A percentile compares a stretch with the other conserved stretches of the same genome.
Conservation (phyloP, 2,797 vertebrate species). For the Coendou prehensilis region DNA sequence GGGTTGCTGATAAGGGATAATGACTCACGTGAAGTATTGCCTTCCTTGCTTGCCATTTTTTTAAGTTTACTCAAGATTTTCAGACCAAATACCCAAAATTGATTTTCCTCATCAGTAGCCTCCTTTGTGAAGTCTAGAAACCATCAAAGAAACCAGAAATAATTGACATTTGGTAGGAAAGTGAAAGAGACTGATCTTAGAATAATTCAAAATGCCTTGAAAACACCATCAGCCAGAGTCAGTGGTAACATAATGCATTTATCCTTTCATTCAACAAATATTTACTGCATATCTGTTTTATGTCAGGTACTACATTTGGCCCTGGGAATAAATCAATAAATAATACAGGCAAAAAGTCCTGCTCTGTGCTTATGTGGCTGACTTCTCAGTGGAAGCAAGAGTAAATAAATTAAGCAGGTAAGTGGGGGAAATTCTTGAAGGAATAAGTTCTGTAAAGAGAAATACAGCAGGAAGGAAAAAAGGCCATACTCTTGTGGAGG, state of each 20-base stretch:
- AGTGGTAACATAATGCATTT: not conserved
- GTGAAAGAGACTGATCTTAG: constrained; percentile 60
- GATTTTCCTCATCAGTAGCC: not conserved
- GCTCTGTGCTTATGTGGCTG: not conserved
- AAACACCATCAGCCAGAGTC: not conserved
- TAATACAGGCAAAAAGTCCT: constrained; percentile 24
- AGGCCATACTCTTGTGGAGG: not conserved
- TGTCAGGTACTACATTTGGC: not conserved
- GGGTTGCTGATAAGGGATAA: not conserved
- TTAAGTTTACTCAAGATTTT: not conserved
- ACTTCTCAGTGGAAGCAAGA: not conserved
- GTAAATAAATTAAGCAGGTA: not conserved
- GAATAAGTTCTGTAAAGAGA: constrained; percentile 5
- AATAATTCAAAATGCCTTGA: constrained; percentile 56
- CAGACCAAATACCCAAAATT: not conserved
- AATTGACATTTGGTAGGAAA: constrained; percentile 32
- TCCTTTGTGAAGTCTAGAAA: constrained; percentile 8
- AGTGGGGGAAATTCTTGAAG: not conserved
- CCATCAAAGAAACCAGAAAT: constrained; percentile 31
- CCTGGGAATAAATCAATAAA: not conserved
- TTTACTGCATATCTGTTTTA: not conserved
- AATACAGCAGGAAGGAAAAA: not conserved
- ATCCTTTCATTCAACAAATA: constrained; percentile 42
- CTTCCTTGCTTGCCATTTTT: not conserved
- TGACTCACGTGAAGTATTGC: not conserved